phyloP scores from a whole-genome alignment of 1,140 invertebrate genomes.

The Formica exsecta region DNA sequence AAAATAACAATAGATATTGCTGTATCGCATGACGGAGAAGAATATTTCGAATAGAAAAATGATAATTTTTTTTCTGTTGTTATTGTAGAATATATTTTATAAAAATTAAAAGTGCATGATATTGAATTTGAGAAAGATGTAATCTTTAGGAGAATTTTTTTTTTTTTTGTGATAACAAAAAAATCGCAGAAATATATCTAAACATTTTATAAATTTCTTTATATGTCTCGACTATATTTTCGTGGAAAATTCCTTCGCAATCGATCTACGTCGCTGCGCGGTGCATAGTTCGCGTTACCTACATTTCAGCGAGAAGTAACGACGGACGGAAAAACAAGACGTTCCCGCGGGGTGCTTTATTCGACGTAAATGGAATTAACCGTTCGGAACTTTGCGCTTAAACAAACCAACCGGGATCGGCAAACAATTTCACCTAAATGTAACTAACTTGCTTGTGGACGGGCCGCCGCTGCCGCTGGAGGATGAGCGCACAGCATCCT shows the following conservation, averaged over 20 bases:
- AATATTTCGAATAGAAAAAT: neutral
- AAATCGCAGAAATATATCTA: too few relatives aligned
- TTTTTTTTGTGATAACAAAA: too few relatives aligned
- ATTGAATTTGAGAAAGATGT: neutral
- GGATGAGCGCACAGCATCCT: slow-evolving; percentile 10
- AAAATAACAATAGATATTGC: slow-evolving; percentile 5
- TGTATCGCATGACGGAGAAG: neutral
- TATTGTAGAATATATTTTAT: neutral
- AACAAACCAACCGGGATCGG: slow-evolving; percentile 76
- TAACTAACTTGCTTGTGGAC: slow-evolving; percentile 55
- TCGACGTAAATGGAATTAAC: slow-evolving; percentile 80
- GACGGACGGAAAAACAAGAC: slow-evolving; percentile 50
- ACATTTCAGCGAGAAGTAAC: slow-evolving; percentile 17
- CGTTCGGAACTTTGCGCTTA: slow-evolving; percentile 78
- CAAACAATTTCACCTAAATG: slow-evolving; percentile 78
- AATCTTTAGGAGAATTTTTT: too few relatives aligned
- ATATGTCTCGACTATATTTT: neutral
- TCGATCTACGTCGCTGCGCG: neutral
- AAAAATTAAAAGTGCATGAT: neutral
- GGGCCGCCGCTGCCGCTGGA: neutral
- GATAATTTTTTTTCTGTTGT: slow-evolving; percentile 1
- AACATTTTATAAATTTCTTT: neutral
- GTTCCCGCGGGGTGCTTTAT: slow-evolving; percentile 7
- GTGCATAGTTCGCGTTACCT: slow-evolving; percentile 5
- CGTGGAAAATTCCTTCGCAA: slow-evolving; percentile 5